A percentile compares a stretch with the other conserved stretches of the same genome.
phyloP scores from a whole-genome alignment of 2,797 vertebrate genomes.

The Semotilus atromaculatus region DNA sequence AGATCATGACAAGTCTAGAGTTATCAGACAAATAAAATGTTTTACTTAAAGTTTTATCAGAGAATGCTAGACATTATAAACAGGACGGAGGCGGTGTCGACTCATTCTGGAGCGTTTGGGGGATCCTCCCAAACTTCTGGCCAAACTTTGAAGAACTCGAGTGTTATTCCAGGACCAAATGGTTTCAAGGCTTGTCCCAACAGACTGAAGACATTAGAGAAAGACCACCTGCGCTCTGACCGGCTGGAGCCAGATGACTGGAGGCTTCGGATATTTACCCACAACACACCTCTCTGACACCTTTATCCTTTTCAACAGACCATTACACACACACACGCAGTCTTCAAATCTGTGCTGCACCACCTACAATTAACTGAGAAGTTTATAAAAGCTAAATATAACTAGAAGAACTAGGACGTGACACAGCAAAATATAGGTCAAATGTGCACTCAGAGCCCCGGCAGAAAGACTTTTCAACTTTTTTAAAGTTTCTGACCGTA shows the following conservation, averaged over 20 bases:
- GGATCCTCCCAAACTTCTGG: constrained; percentile 54
- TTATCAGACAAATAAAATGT: not conserved
- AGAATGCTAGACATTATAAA: constrained; percentile 1
- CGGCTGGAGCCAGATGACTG: constrained; percentile 63
- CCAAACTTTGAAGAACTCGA: constrained; percentile 56
- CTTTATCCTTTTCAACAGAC: constrained; percentile 3
- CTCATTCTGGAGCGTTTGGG: constrained; percentile 22
- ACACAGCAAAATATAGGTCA: not conserved
- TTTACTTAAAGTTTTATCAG: not conserved
- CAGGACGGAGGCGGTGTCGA: not conserved
- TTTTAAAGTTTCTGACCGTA: not conserved
- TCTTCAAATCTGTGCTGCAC: constrained; percentile 28
- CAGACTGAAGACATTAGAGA: constrained; percentile 56
- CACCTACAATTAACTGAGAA: constrained; percentile 17
- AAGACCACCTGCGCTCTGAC: constrained; percentile 73
- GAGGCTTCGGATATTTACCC: constrained; percentile 48
- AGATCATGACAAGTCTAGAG: not conserved
- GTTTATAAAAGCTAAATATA: constrained; percentile 24
- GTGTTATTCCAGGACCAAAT: constrained; percentile 75
- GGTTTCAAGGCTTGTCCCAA: constrained; percentile 69
- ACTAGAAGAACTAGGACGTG: constrained; percentile 8
- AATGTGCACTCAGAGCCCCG: not conserved
- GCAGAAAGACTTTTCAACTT: not conserved
- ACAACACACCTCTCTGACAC: constrained; percentile 33
- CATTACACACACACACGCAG: not conserved